These are phyloP conservation scores for Ceramica pisi DNA, from an alignment of 2,888 invertebrate species.

Conservation along the genomic window DNA sequence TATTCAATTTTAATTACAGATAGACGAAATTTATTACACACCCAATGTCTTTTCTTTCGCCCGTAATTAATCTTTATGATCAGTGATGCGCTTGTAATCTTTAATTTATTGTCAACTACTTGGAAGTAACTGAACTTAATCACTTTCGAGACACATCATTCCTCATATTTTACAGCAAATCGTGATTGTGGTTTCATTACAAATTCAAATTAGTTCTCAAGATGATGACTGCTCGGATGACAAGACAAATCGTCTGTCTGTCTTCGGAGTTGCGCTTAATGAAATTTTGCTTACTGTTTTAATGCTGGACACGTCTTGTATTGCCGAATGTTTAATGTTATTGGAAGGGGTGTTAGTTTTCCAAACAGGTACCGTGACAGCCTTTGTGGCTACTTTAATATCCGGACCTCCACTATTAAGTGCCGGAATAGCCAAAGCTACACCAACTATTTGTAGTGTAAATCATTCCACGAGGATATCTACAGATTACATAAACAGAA, in stretches of 20 bases:
- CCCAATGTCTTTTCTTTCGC: conserved; percentile 23
- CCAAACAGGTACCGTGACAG: conserved; percentile 59
- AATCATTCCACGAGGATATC: conserved; percentile 54
- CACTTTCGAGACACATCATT: conserved; percentile 42
- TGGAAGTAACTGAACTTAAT: conserved; percentile 26
- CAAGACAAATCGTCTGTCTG: conserved; percentile 85
- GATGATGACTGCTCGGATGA: conserved; percentile 80
- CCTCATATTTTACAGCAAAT: conserved; percentile 69
- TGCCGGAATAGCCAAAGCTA: conserved; percentile 34
- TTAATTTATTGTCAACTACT: conserved; percentile 29
- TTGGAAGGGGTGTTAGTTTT: conserved; percentile 65
- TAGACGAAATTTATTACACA: conserved; percentile 37
- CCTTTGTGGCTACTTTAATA: conserved; percentile 63
- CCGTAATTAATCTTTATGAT: conserved; percentile 29
- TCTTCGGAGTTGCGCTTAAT: conserved; percentile 77
- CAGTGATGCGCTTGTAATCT: conserved; percentile 33
- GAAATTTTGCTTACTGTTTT: conserved; percentile 79
- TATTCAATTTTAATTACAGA: conserved; percentile 49
- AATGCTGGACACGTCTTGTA: conserved; percentile 81
- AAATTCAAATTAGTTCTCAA: conserved; percentile 84
- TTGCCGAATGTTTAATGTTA: conserved; percentile 70
- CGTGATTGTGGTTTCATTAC: conserved; percentile 78
- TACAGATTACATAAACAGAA: conserved; percentile 39
- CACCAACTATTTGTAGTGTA: conserved; percentile 45
- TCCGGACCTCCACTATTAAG: conserved; percentile 56